Evolutionary conservation across 1,140 invertebrate species (phyloP).

Genomic region (Drosophila repleta): DNA sequence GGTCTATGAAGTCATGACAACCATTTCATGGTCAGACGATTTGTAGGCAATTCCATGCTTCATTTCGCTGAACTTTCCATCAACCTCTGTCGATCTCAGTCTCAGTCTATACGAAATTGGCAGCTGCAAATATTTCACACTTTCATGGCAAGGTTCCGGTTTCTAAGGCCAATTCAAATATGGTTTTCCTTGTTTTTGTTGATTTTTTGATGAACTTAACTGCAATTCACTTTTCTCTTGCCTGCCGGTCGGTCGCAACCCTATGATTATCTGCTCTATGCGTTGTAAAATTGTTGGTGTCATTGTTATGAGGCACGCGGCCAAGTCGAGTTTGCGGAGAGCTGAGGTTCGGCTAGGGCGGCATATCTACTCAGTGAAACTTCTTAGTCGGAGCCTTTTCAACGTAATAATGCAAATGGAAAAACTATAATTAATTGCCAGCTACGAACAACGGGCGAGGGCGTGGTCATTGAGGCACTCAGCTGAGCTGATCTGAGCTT

Average conservation of each 20-base stretch:
- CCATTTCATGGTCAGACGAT: slow-evolving; percentile 43
- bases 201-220: slow-evolving; percentile 72
- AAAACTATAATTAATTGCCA: slow-evolving; percentile 67
- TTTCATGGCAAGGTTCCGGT: slow-evolving; percentile 7
- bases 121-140: slow-evolving; percentile 44
- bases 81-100: slow-evolving; percentile 21
- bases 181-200: slow-evolving; percentile 39
- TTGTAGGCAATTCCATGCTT: slow-evolving; percentile 31
- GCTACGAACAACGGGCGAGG: slow-evolving; percentile 38
- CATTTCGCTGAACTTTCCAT: slow-evolving; percentile 28
- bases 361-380: slow-evolving; percentile 49
- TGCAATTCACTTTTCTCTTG: slow-evolving; percentile 73
- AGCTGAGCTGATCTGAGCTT: slow-evolving; percentile 16
- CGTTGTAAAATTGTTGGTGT: slow-evolving; percentile 77
- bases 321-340: neutral
- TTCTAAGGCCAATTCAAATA: slow-evolving; percentile 9
- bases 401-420: slow-evolving; percentile 51
- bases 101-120: slow-evolving; percentile 8
- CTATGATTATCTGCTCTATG: slow-evolving; percentile 80
- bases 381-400: slow-evolving; percentile 18
- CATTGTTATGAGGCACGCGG: slow-evolving; percentile 70
- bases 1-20: slow-evolving; percentile 6
- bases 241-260: slow-evolving; percentile 22
- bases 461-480: slow-evolving; percentile 43
- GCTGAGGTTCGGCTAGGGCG: neutral